phyloP scores from a whole-genome alignment of 2,113 vertebrate genomes.

The Platycercus adscitus region DNA sequence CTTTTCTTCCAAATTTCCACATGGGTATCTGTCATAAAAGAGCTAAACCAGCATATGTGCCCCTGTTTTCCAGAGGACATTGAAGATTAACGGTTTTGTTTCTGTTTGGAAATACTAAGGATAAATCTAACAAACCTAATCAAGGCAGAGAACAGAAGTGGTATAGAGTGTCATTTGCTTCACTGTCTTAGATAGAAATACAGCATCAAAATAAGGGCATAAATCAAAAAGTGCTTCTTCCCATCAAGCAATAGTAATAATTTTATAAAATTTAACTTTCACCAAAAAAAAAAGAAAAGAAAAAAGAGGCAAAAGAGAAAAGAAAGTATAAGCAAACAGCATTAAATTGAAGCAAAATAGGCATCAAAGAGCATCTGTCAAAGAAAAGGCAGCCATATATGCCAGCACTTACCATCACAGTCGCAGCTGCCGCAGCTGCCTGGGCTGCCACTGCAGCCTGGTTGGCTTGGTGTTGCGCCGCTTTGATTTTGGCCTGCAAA shows the following conservation, averaged over 20 bases:
- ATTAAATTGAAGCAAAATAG: conserved; percentile 38
- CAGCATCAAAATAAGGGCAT: conserved; percentile 61
- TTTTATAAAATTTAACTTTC: conserved; percentile 13
- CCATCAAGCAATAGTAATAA: conserved; percentile 67
- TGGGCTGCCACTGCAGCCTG: conserved; percentile 91
- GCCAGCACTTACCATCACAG: conserved; percentile 90
- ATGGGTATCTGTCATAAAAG: neutral
- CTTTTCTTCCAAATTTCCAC: conserved; percentile 61
- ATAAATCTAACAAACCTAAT: conserved; percentile 9
- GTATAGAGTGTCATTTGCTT: conserved; percentile 61
- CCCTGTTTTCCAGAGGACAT: neutral
- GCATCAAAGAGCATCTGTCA: conserved; percentile 42
- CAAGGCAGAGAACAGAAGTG: conserved; percentile 66
- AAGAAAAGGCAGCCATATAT: conserved; percentile 51
- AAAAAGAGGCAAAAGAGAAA: conserved; percentile 35
- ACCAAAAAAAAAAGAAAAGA: neutral
- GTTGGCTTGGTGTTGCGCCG: conserved; percentile 93
- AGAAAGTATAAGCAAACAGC: conserved; percentile 38
- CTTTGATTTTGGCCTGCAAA: conserved; percentile 99
- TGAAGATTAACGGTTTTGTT: neutral
- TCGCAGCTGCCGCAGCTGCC: conserved; percentile 89
- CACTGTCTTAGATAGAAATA: conserved; percentile 65
- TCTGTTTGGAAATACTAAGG: neutral
- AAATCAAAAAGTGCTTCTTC: conserved; percentile 54
- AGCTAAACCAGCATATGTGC: neutral